Conservation (phyloP, 2,797 vertebrate species). For the Platalea minor region DNA sequence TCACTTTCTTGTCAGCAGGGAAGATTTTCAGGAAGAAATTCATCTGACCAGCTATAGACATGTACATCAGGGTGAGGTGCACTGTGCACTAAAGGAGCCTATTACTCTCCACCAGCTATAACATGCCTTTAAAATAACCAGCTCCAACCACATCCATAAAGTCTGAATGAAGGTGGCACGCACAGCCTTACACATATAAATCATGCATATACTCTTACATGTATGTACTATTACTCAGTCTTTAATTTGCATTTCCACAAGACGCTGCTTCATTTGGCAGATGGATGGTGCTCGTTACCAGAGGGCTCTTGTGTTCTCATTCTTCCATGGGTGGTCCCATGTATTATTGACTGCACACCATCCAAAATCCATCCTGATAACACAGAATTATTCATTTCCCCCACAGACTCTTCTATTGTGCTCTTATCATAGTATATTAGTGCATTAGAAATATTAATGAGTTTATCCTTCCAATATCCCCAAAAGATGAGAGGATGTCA, state of each 20-base stretch:
- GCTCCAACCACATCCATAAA: not conserved
- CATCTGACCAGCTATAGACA: not conserved
- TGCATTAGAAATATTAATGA: constrained; percentile 6
- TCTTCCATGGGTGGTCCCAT: constrained; percentile 20
- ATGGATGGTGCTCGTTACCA: not conserved
- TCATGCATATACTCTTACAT: not conserved
- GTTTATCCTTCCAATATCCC: not conserved
- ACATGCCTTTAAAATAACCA: not conserved
- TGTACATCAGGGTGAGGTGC: not conserved
- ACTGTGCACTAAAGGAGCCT: not conserved
- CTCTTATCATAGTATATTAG: not conserved
- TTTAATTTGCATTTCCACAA: constrained; percentile 10
- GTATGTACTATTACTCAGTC: not conserved
- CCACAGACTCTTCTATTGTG: not conserved
- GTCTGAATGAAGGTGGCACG: not conserved
- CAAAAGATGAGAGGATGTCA: not conserved
- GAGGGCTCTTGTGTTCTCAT: constrained; percentile 1
- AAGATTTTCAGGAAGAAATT: constrained; percentile 50
- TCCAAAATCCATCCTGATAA: constrained; percentile 4
- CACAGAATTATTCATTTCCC: constrained; percentile 39
- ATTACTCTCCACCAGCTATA: not conserved
- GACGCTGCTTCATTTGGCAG: not conserved
- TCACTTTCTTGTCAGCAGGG: constrained; percentile 33
- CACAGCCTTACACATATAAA: not conserved
- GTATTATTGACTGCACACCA: not conserved